These are phyloP conservation scores for Marmota monax DNA, from an alignment of 2,113 vertebrate genomes.

Conservation along the genomic window DNA sequence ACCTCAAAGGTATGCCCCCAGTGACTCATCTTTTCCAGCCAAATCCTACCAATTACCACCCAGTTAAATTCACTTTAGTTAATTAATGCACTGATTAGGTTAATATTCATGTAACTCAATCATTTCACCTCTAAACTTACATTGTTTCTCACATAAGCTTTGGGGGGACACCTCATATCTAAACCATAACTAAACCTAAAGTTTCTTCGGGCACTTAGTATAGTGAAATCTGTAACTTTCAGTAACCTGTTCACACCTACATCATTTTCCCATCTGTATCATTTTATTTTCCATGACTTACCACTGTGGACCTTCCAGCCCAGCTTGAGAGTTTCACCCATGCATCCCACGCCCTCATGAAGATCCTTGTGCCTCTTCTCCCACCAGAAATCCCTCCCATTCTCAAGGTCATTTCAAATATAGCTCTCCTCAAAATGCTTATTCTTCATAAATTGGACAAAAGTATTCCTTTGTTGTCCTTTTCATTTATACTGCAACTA, in stretches of 20 bases:
- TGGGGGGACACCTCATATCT: too few species aligned
- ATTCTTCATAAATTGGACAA: neutral
- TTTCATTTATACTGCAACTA: neutral
- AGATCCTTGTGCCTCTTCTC: neutral
- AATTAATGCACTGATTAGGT: too few species aligned
- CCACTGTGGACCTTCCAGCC: neutral
- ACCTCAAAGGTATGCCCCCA: too few species aligned
- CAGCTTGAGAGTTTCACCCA: neutral
- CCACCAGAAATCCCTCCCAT: neutral
- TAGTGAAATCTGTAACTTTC: neutral
- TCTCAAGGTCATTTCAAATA: neutral
- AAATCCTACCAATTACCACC: too few species aligned
- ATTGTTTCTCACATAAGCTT: too few species aligned
- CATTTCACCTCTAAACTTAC: too few species aligned
- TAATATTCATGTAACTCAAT: too few species aligned
- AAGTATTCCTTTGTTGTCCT: neutral
- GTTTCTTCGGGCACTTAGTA: neutral
- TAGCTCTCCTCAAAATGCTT: neutral
- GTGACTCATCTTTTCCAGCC: too few species aligned
- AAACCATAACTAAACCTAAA: neutral
- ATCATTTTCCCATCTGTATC: neutral
- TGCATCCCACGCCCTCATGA: too few species aligned
- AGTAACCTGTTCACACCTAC: neutral
- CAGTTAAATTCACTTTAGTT: too few species aligned
- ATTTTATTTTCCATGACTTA: neutral